A percentile compares a stretch with the other conserved stretches of the same genome.
phyloP scores from a whole-genome alignment of 2,113 vertebrate species.

The Pavo muticus region DNA sequence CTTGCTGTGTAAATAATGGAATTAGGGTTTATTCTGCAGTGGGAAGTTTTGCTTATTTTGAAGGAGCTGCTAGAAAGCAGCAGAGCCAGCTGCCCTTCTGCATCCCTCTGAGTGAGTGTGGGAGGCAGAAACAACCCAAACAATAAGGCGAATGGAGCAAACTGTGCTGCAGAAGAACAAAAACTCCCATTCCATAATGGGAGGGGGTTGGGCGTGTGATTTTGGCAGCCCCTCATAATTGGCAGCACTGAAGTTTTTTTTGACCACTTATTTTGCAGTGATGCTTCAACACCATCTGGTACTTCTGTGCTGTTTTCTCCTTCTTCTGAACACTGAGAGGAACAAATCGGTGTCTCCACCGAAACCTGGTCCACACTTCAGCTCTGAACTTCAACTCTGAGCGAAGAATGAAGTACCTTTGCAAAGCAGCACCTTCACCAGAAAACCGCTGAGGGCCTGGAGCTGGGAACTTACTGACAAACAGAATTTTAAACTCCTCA shows the following conservation, averaged over 20 bases:
- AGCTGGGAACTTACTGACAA: background rate
- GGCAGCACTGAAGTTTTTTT: background rate
- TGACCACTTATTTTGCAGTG: background rate
- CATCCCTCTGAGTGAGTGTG: background rate
- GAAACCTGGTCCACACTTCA: background rate
- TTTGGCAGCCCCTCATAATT: background rate
- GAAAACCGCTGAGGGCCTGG: background rate
- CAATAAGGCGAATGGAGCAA: background rate
- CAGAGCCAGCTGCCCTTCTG: background rate
- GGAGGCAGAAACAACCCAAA: background rate
- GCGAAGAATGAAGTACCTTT: background rate
- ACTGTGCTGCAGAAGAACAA: background rate
- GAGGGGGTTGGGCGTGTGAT: background rate
- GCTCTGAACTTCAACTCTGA: background rate
- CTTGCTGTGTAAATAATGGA: rapidly evolving
- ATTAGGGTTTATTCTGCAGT: background rate
- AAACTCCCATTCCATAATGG: rapidly evolving
- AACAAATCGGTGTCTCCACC: background rate
- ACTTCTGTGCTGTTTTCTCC: background rate
- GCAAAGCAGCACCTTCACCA: background rate
- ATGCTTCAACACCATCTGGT: background rate
- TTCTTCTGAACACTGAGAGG: background rate
- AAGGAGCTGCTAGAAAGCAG: background rate
- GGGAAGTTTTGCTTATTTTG: background rate
- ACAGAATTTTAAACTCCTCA: background rate